Evolutionary conservation across 2,113 vertebrate genomes (phyloP).

Genomic region (Marmota monax): DNA sequence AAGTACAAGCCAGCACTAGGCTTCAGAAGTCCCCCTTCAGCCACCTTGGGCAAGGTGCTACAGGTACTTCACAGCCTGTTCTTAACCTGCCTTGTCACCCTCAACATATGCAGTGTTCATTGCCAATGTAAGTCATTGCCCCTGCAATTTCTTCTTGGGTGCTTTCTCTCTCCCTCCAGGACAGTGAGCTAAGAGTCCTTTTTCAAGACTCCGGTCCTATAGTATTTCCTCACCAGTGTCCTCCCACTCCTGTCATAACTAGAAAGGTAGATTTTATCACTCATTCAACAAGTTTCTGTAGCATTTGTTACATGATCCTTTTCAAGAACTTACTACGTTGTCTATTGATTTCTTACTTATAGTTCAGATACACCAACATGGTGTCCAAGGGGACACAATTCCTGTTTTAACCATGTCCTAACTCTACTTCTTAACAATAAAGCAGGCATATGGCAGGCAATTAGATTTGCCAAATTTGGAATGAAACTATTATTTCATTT

Average conservation of each 20-base stretch:
- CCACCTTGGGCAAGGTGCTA: neutral
- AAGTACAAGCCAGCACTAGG: neutral
- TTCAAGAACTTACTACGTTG: neutral
- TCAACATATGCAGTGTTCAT: neutral
- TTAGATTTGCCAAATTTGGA: neutral
- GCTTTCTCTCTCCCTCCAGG: neutral
- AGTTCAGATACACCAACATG: neutral
- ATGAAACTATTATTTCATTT: neutral
- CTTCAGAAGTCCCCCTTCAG: neutral
- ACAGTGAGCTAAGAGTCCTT: neutral
- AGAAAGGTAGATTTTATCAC: neutral
- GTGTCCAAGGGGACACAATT: neutral
- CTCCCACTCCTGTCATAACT: neutral
- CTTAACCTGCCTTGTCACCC: neutral
- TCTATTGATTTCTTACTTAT: slow-evolving; percentile 42
- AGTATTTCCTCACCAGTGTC: neutral
- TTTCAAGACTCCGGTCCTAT: neutral
- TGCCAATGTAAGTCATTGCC: neutral
- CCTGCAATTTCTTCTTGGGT: neutral
- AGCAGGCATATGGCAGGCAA: neutral
- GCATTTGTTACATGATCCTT: neutral
- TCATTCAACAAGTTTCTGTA: neutral
- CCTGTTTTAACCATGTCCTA: neutral
- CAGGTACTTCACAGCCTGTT: neutral
- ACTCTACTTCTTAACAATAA: neutral